These are phyloP conservation scores for Xiphophorus couchianus DNA, from an alignment of 2,113 vertebrate species.

Conservation along the genomic window DNA sequence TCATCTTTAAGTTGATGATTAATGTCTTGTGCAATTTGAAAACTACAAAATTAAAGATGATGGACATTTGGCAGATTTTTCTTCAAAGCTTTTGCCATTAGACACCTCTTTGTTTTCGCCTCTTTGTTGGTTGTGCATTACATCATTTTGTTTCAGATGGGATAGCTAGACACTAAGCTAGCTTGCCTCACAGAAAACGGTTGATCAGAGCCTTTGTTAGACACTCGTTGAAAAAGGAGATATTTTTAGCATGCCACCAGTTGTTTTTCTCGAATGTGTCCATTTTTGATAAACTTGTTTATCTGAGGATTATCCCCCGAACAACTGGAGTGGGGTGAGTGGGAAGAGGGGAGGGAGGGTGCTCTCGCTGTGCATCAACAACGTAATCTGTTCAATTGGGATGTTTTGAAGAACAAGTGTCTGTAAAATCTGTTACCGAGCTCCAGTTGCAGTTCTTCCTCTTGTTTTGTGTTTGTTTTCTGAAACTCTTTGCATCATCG, in stretches of 20 bases:
- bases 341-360: too few relatives aligned
- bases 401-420: conserved; percentile 51
- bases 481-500: conserved; percentile 67
- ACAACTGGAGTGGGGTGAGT: conserved; percentile 36
- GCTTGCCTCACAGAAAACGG: conserved; percentile 50
- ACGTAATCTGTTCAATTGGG: conserved; percentile 54
- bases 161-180: conserved; percentile 44
- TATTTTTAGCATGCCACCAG: neutral
- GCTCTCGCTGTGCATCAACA: conserved; percentile 21
- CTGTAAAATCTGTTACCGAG: conserved; percentile 41
- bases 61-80: conserved; percentile 11
- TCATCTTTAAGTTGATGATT: conserved; percentile 13
- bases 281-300: conserved; percentile 59
- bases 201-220: conserved; percentile 50
- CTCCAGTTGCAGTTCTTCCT: conserved; percentile 40
- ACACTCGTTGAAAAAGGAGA: neutral
- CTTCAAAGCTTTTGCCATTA: conserved; percentile 11
- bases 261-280: conserved; percentile 40
- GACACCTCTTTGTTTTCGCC: conserved; percentile 37
- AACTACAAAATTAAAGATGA: neutral
- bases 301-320: conserved; percentile 54
- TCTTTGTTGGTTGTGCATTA: conserved; percentile 52
- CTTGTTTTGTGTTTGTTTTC: conserved; percentile 54
- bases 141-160: conserved; percentile 46
- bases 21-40: conserved; percentile 27